phyloP scores from a whole-genome alignment of 2,888 invertebrate genomes.

The Rhingia rostrata region DNA sequence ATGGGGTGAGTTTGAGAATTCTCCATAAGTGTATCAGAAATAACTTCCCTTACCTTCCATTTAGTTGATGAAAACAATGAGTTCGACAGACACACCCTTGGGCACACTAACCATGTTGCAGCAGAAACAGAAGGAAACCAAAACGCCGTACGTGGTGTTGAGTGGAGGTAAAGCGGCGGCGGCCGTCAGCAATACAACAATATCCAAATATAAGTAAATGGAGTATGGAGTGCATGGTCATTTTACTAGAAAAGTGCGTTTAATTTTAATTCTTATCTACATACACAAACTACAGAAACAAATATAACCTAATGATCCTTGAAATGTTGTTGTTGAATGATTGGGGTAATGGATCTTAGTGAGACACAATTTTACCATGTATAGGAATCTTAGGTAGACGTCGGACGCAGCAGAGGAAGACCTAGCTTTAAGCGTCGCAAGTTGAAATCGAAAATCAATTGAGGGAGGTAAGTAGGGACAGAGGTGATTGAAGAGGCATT shows the following conservation, averaged over 20 bases:
- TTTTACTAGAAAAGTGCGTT: constrained; percentile 20
- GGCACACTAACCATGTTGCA: constrained; percentile 96
- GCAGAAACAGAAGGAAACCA: constrained; percentile 97
- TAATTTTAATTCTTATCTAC: constrained; percentile 25
- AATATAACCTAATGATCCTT: not conserved
- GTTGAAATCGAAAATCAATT: too few relatives aligned
- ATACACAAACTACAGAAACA: constrained; percentile 7
- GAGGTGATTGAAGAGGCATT: too few relatives aligned
- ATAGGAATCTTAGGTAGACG: too few relatives aligned
- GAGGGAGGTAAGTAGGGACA: too few relatives aligned
- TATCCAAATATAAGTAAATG: constrained; percentile 81
- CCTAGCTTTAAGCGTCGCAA: too few relatives aligned
- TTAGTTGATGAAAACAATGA: constrained; percentile 97
- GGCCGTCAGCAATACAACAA: constrained; percentile 78
- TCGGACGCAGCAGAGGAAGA: too few relatives aligned
- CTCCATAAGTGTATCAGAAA: not conserved
- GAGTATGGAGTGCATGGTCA: not conserved
- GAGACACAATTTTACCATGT: too few relatives aligned
- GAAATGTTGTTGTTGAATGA: not conserved
- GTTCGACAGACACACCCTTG: constrained; percentile 98
- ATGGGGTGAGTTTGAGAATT: constrained; percentile 86
- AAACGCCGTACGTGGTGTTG: constrained; percentile 95
- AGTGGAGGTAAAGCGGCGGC: constrained; percentile 91
- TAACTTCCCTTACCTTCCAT: constrained; percentile 49
- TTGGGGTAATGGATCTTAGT: too few relatives aligned